Base-by-base conservation (phyloP, 2,113 vertebrate genomes). In the Mandrillus leucophaeus region DNA sequence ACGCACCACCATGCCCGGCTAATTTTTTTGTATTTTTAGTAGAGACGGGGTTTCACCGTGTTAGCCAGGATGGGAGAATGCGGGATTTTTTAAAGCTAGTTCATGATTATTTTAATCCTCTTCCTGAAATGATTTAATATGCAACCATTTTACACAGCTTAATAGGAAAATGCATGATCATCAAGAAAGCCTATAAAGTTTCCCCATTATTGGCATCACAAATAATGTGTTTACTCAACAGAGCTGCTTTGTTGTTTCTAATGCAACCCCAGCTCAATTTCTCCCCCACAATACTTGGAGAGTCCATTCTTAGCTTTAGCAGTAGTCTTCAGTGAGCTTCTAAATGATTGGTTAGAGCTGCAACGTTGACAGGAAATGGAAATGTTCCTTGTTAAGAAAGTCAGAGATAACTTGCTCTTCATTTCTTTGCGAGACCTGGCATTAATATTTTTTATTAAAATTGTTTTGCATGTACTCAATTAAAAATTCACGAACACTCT, bases 211-310 rank as follows among this genome's bases (percentile, higher is more conserved):
- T 98, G 96, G 90, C 94, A 93, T 93, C 48, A 57, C 81, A 95
- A 68, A 3, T 95, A 96, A 94, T 93, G 89, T 0, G 2, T 95
- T 94, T 57, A 97, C 82, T 98, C 90, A 97, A 88, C 87, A 97
- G 97, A 97, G 80, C 96, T 96, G 81, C 80, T 98, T 87, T 98
- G 96, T 98, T 98, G 27, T 87, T 82, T 55, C 18, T 68, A n/a
- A 92, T 66, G 23, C n/a, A 90, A 55, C 8, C 7, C 50, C 22
- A 48, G 12, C 25, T 76, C 6, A 4, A 40, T 45, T 55, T 23
- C 38, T 18, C 6, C 2, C 35, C 8, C 43, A 2, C 48, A 52
- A 9, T 84, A 40, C 32, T 79, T 88, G 25, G 35, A 89, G 35
- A 80, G 27, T 93, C n/a, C 30, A 13, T 94, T 93, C 17, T 75